These are phyloP conservation scores for Stictonetta naevosa DNA, from an alignment of 2,113 vertebrate species.

Conservation along the genomic window DNA sequence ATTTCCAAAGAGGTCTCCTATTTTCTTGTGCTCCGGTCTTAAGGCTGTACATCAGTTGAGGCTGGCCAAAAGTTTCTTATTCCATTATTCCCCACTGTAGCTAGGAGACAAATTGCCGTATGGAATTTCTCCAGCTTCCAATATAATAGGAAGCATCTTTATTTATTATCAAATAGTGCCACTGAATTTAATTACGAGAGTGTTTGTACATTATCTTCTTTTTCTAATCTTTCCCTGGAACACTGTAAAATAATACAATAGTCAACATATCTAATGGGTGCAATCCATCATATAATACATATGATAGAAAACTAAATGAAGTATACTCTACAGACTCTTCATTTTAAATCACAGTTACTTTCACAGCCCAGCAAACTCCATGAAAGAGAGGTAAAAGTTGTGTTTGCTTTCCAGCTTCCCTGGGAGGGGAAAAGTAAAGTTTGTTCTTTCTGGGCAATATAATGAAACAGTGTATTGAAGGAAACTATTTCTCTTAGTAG, in stretches of 20 bases:
- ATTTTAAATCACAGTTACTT: not conserved
- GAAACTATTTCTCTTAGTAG: not conserved
- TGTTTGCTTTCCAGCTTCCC: not conserved
- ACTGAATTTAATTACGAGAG: not conserved
- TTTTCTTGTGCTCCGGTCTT: not conserved
- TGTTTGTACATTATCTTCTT: not conserved
- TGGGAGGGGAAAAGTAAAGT: not conserved
- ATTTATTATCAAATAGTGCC: not conserved
- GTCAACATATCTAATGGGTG: not conserved
- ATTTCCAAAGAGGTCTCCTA: not conserved
- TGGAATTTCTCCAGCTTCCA: not conserved
- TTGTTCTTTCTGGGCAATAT: not conserved
- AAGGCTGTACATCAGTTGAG: not conserved
- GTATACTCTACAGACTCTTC: not conserved
- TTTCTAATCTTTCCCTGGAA: not conserved
- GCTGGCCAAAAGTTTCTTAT: not conserved
- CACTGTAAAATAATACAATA: not conserved
- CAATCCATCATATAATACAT: not conserved
- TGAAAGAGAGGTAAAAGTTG: not conserved
- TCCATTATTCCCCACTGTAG: not conserved
- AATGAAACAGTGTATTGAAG: not conserved
- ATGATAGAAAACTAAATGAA: not conserved
- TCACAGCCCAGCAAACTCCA: not conserved
- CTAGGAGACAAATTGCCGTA: not conserved
- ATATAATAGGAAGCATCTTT: not conserved